Conservation (phyloP, 2,113 vertebrate genomes). For the Percina caprodes region DNA sequence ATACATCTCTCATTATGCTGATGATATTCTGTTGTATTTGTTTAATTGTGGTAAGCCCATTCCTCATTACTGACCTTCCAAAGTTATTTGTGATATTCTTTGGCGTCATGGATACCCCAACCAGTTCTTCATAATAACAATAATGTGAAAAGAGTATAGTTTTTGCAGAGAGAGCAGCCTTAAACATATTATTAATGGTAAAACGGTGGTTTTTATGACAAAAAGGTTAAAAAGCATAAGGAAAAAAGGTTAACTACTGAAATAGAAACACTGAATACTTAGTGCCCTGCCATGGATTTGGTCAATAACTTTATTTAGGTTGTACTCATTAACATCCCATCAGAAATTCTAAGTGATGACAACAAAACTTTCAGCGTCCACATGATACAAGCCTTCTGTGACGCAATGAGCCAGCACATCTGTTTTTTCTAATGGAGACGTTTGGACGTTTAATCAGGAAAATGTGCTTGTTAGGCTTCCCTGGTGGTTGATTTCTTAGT, state of each 20-base stretch:
- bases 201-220: not conserved
- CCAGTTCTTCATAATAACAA: not conserved
- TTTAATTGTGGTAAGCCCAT: not conserved
- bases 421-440: constrained; percentile 18
- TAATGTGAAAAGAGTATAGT: not conserved
- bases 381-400: too few relatives aligned
- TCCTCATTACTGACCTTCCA: not conserved
- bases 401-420: constrained; percentile 9
- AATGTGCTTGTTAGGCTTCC: constrained; percentile 7
- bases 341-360: too few relatives aligned
- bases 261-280: not conserved
- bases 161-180: not conserved
- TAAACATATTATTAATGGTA: not conserved
- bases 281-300: not conserved
- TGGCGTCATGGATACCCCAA: not conserved
- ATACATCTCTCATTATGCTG: constrained; percentile 8
- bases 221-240: not conserved
- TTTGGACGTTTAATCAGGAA: constrained; percentile 19
- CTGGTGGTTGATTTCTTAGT: not conserved
- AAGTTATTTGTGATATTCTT: not conserved
- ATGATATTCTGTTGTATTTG: constrained; percentile 11
- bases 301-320: constrained; percentile 15
- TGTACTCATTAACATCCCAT: not conserved
- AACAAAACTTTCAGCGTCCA: too few relatives aligned
- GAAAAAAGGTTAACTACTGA: not conserved